phyloP scores from a whole-genome alignment of 2,888 invertebrate genomes.

The Plagodis pulveraria region DNA sequence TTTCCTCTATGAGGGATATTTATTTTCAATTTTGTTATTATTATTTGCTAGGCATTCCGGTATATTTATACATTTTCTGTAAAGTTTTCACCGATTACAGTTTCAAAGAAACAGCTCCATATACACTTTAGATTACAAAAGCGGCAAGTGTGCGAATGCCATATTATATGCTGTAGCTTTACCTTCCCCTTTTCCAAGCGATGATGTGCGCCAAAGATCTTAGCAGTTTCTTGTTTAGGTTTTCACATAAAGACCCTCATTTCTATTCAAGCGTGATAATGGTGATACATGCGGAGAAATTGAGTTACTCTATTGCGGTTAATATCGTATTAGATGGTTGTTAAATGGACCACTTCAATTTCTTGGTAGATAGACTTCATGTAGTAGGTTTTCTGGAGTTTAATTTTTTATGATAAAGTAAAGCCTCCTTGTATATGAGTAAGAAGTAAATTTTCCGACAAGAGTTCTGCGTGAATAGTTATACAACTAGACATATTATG shows the following conservation, averaged over 20 bases:
- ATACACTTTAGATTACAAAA: not conserved
- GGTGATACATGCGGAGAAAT: slow-evolving; percentile 17
- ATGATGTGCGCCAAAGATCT: slow-evolving; percentile 6
- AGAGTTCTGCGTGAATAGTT: no score
- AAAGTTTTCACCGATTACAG: no score
- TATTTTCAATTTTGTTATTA: no score
- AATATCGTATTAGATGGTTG: slow-evolving; percentile 17
- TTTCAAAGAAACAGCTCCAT: no score
- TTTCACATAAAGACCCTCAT: slow-evolving; percentile 12
- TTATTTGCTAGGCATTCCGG: no score
- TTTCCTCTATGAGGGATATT: no score
- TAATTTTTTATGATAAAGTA: no score
- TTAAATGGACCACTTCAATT: slow-evolving; percentile 17
- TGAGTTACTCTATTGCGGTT: slow-evolving; percentile 20
- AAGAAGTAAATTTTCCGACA: no score
- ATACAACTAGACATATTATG: no score
- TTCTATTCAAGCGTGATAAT: slow-evolving; percentile 14
- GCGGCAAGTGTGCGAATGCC: not conserved
- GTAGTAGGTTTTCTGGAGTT: not conserved
- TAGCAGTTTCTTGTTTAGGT: slow-evolving; percentile 15
- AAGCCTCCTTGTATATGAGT: no score
- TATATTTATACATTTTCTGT: no score
- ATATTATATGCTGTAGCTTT: not conserved
- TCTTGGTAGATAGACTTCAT: slow-evolving; percentile 4
- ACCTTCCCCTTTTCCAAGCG: slow-evolving; percentile 6